Evolutionary conservation across 1,140 invertebrate species (phyloP), one percentile per base, ranked within the genome.

Genomic region (Stenopsyche tienmushanensis): DNA sequence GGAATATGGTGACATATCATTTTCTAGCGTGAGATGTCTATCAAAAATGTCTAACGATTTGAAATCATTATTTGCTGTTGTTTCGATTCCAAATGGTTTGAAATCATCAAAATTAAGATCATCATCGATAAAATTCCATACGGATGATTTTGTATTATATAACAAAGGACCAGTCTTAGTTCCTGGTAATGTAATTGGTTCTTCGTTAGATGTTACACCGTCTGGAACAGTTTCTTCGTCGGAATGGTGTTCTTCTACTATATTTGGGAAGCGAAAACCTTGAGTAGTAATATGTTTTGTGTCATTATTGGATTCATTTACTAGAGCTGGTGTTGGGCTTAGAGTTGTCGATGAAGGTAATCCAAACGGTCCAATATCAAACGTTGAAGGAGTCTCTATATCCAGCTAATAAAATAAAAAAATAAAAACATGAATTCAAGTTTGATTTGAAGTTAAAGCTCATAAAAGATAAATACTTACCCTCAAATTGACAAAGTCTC

Each of bases 81-180:
- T 66, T 65, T 75, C 78, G 0, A 80, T 71, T 18, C 78, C 78
- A 34, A 80, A 82, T 2, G 80, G 78, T 74, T 80, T 77, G 23
- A 82, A 80, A 29, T 75, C 66, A 8, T 78, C 75, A 18, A 80
- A 72, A 71, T 69, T 76, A 50, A 80, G 77, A 5, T 76, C 73
- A 3, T 78, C 76, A 59, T 77, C 75, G 59, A 77, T 65, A 13
- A 79, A 73, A 62, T 78, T 80, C 58, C 78, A 77, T 18, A 77
- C 69, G 1, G 47, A 59, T 1, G 65, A 70, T 57, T 67, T 70
- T 0, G 62, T 53, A 24, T 39, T 41, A 17, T 64, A 62, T 17
- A 55, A 20, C 34, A 50, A 2, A 29, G 58, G 23, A 49, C 10
- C 21, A 20, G 45, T 60, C 7, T 57, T 45, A 9, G 21, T 57